Base-by-base conservation (phyloP, 1,140 invertebrate genomes). In the Rhopalosiphum padi region DNA sequence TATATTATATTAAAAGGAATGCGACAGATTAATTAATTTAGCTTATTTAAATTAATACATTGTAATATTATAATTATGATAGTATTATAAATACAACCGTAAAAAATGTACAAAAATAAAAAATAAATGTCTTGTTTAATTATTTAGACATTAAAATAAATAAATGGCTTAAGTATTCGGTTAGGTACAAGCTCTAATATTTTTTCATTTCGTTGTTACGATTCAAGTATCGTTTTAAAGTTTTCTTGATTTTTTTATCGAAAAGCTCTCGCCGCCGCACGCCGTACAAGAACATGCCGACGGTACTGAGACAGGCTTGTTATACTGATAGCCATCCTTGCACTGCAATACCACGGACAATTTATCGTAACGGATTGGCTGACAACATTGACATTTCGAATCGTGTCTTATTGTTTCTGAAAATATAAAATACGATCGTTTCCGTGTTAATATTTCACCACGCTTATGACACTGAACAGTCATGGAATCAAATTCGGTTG, bases 311-410 rank as follows among this genome's bases (percentile, higher is more conserved):
- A 97, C 94, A 92, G 95, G 94, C 94, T 96, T 96, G 77, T 94
- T 95, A 43, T 95, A 95, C 37, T n/a, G 94, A 55, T 94, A 94
- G 25, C 96, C 96, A 95, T 97, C 96, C 91, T 95, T 95, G 94
- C 97, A 97, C 5, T 68, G 94, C 88, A 97, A 95, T 92, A 95
- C 93, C 6, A 96, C 95, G 23, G 94, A 93, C n/a, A 96, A 60
- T 8, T 94, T 86, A 68, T 94, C 95, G 94, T 96, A 96, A 43
- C 95, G 94, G 0, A 94, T 94, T 0, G 96, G 96, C 94, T 96
- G 95, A 95, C 97, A 97, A 94, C 97, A 97, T 89, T 96, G 95
- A 94, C 97, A 97, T 83, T 95, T 93, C 0, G 95, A 95, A 41
- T 96, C 95, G 95, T 97, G 96, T 37, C 93, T 94, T 94, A 95